Evolutionary conservation across 2,113 vertebrate species (phyloP).

Genomic region (Lagopus muta): DNA sequence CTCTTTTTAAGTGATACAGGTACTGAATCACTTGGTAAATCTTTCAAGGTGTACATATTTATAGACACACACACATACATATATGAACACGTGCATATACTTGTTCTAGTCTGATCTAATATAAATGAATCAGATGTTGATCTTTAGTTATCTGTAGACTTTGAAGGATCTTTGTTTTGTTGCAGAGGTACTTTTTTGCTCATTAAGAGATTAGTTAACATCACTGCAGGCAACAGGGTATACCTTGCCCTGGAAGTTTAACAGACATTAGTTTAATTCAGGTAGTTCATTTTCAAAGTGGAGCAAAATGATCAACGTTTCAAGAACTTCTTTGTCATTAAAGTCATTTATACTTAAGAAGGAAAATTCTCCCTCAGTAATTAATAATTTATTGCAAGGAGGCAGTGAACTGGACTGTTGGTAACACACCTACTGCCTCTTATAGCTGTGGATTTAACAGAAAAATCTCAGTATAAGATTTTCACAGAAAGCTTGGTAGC

Average conservation of each 20-base stretch:
- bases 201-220: neutral
- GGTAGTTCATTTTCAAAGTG: conserved; percentile 15
- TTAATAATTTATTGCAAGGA: conserved; percentile 77
- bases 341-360: conserved; percentile 74
- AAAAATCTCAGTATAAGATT: conserved; percentile 56
- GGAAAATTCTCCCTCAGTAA: conserved; percentile 57
- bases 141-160: neutral
- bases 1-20: neutral
- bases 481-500: conserved; percentile 33
- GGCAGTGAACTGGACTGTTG: conserved; percentile 56
- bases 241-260: neutral
- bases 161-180: neutral
- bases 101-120: neutral
- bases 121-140: neutral
- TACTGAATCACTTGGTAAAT: neutral
- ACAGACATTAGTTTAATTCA: conserved; percentile 29
- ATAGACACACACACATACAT: too few species aligned
- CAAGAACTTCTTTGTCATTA: conserved; percentile 70
- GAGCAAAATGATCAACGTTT: conserved; percentile 68
- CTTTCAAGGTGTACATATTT: neutral
- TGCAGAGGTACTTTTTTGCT: neutral
- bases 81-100: too few species aligned
- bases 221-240: neutral
- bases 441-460: conserved; percentile 58
- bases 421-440: conserved; percentile 63